These are phyloP conservation scores for Aspidoscelis tigris DNA, from an alignment of 2,113 vertebrate species.

Conservation along the genomic window DNA sequence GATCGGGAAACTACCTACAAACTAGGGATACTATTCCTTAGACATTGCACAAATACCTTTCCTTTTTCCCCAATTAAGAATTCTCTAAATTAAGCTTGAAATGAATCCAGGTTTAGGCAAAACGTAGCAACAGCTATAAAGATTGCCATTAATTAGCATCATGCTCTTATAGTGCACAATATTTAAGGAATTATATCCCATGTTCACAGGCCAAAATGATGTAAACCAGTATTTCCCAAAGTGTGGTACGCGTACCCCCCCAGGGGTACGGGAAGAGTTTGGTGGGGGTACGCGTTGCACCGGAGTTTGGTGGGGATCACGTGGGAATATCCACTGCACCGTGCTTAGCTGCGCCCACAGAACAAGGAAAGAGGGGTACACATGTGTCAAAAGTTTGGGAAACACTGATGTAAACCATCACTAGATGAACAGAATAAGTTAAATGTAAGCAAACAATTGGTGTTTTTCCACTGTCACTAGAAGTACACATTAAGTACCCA, in stretches of 20 bases:
- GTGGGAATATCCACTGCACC: no score
- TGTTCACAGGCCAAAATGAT: neutral
- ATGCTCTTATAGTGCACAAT: neutral
- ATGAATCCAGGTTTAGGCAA: neutral
- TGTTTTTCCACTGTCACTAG: no score
- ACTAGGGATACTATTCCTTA: neutral
- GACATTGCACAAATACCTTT: neutral
- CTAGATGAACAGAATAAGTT: neutral
- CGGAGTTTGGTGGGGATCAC: no score
- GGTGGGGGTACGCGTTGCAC: no score
- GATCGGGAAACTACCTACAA: neutral
- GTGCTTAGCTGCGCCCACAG: no score
- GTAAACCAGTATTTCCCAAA: neutral
- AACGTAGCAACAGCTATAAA: neutral
- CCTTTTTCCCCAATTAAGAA: no score
- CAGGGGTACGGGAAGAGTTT: no score
- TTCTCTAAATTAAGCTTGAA: neutral
- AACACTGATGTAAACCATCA: neutral
- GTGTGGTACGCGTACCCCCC: no score
- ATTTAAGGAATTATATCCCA: neutral
- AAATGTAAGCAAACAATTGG: no score
- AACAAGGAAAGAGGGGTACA: no score
- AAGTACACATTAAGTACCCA: no score
- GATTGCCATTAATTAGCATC: neutral
- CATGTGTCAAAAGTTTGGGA: no score